phyloP scores from a whole-genome alignment of 1,140 invertebrate genomes.

The Drosophila tristis region DNA sequence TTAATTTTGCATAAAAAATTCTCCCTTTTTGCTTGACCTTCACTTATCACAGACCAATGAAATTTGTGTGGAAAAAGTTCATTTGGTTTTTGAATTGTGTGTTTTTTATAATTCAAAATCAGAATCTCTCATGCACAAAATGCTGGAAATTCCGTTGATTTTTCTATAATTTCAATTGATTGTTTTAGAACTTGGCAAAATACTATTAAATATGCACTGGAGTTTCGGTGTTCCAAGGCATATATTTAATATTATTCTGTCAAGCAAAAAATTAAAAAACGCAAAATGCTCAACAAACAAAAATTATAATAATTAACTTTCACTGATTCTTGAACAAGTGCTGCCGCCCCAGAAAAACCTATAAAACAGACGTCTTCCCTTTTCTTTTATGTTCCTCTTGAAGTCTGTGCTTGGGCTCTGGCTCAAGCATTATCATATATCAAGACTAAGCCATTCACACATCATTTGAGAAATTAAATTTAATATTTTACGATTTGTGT shows the following conservation, averaged over 20 bases:
- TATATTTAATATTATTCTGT: constrained; percentile 6
- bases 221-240: not conserved
- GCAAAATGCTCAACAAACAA: constrained; percentile 24
- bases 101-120: not conserved
- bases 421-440: constrained; percentile 72
- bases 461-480: constrained; percentile 82
- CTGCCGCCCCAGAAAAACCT: constrained; percentile 19
- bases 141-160: constrained; percentile 14
- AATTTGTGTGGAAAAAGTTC: constrained; percentile 63
- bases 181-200: constrained; percentile 8
- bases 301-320: constrained; percentile 45
- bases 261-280: constrained; percentile 22
- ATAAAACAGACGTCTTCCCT: constrained; percentile 33
- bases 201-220: constrained; percentile 1
- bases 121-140: constrained; percentile 20
- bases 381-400: constrained; percentile 33
- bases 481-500: constrained; percentile 82
- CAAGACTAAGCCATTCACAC: constrained; percentile 80
- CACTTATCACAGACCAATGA: constrained; percentile 84
- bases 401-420: constrained; percentile 1
- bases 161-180: not conserved
- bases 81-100: constrained; percentile 53
- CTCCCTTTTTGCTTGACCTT: constrained; percentile 62
- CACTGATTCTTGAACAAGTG: not conserved
- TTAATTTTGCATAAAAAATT: constrained; percentile 39